phyloP scores from a whole-genome alignment of 2,888 invertebrate species.

The Acrocera orbiculus region DNA sequence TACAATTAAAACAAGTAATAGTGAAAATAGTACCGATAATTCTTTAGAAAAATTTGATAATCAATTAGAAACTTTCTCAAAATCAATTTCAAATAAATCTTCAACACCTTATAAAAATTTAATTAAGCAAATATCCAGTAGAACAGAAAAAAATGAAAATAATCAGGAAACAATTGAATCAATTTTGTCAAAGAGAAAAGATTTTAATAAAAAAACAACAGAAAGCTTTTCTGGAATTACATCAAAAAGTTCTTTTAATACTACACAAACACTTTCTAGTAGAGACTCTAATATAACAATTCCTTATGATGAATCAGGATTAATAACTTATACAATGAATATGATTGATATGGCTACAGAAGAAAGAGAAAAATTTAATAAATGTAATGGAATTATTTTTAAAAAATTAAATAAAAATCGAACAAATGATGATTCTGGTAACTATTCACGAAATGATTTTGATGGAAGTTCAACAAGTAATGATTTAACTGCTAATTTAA shows the following conservation, averaged over 20 bases:
- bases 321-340: conserved; percentile 18
- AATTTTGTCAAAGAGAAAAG: conserved; percentile 4
- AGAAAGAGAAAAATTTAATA: conserved; percentile 18
- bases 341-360: conserved; percentile 20
- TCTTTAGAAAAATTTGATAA: conserved; percentile 4
- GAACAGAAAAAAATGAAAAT: conserved; percentile 1
- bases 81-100: conserved; percentile 18
- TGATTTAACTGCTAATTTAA: conserved; percentile 15
- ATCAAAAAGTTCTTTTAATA: no score
- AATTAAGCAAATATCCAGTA: conserved; percentile 12
- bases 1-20: no score
- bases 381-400: conserved; percentile 7
- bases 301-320: no score
- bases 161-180: conserved; percentile 5
- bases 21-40: no score
- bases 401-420: conserved; percentile 1
- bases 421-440: conserved; percentile 26
- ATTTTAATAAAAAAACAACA: no score
- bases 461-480: conserved; percentile 19
- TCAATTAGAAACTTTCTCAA: conserved; percentile 18
- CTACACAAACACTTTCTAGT: no score
- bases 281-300: no score
- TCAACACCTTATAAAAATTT: conserved; percentile 18
- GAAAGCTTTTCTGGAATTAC: no score
- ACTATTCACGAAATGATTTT: conserved; percentile 20